These are phyloP conservation scores for Pollicipes pollicipes DNA, from an alignment of 1,140 invertebrate genomes.

Conservation along the genomic window DNA sequence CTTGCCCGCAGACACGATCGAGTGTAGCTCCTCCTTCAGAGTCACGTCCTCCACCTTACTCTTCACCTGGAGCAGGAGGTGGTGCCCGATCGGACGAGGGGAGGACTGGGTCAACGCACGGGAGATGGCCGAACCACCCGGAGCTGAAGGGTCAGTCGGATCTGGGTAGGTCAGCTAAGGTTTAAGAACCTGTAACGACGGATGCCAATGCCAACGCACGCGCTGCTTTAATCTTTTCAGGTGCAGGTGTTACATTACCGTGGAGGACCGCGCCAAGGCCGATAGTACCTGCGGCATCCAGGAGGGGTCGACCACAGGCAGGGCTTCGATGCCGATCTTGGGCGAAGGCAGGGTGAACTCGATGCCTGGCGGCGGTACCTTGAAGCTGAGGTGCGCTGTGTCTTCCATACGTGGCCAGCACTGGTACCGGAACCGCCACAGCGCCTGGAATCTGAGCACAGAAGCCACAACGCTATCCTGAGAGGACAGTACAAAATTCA, in stretches of 20 bases:
- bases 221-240: no score
- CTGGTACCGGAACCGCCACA: constrained; percentile 96
- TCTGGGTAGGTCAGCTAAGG: no score
- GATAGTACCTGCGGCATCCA: constrained; percentile 74
- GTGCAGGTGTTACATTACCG: no score
- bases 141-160: no score
- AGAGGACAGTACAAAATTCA: no score
- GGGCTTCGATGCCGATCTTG: constrained; percentile 85
- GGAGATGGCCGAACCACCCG: no score
- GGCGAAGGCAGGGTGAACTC: constrained; percentile 97
- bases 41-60: constrained; percentile 93
- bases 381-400: constrained; percentile 80
- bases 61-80: constrained; percentile 11
- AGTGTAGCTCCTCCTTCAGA: constrained; percentile 93
- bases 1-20: constrained; percentile 93
- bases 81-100: no score
- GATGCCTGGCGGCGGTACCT: constrained; percentile 93
- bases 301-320: constrained; percentile 90
- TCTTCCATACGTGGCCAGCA: constrained; percentile 99
- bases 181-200: no score
- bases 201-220: no score
- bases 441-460: constrained; percentile 67
- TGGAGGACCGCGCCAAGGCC: no score
- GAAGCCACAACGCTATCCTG: no score
- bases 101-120: no score